phyloP scores from a whole-genome alignment of 35 echinoderm and acorn worm species.

The Lytechinus pictus region DNA sequence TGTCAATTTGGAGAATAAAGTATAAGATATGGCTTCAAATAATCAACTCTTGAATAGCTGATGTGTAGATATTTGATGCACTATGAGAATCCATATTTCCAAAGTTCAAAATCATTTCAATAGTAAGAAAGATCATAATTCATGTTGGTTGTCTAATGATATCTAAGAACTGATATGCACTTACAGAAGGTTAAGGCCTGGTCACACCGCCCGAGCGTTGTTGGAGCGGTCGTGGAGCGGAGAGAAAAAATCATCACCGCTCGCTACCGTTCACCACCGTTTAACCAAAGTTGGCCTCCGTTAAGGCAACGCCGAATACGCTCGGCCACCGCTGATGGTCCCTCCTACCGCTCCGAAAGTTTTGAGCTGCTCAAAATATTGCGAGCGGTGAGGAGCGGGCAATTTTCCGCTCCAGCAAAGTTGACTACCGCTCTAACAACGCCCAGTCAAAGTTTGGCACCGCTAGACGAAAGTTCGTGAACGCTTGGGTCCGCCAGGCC shows the following conservation, averaged over 20 bases:
- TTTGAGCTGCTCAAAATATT: constrained; percentile 45
- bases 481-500: constrained; percentile 31
- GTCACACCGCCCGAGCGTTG: background rate
- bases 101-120: no score
- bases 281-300: constrained; percentile 4
- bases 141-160: no score
- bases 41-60: no score
- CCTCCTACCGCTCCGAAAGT: constrained; percentile 45
- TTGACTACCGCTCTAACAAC: constrained; percentile 38
- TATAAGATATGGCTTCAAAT: no score
- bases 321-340: constrained; percentile 45
- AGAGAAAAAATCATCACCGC: background rate
- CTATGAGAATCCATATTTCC: no score
- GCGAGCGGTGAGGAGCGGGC: constrained; percentile 39
- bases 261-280: constrained; percentile 14
- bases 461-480: constrained; percentile 40
- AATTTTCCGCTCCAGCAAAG: constrained; percentile 33
- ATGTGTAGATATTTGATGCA: no score
- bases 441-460: constrained; percentile 46
- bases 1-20: no score
- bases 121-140: no score
- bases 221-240: background rate
- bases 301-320: background rate
- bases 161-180: no score
- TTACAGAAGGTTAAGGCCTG: no score